These are phyloP conservation scores for Silvanus unidentatus DNA, from an alignment of 2,888 invertebrate species.

Conservation along the genomic window DNA sequence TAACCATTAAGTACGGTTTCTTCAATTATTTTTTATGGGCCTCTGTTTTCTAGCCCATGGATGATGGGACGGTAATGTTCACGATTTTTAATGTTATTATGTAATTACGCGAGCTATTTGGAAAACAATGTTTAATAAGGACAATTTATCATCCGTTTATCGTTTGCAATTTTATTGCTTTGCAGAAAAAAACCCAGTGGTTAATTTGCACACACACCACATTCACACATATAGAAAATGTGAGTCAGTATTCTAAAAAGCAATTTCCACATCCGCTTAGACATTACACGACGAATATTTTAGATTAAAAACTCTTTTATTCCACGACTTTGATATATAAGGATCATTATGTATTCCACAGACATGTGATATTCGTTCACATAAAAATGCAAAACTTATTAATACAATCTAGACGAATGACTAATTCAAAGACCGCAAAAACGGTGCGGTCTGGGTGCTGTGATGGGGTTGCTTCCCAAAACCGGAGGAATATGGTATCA, in stretches of 20 bases:
- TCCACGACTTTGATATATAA: slow-evolving; percentile 6
- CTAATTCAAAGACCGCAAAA: slow-evolving; percentile 25
- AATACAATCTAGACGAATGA: slow-evolving; percentile 10
- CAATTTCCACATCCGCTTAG: slow-evolving; percentile 24
- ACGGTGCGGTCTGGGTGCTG: too few relatives aligned
- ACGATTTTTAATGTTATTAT: too few relatives aligned
- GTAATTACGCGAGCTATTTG: too few relatives aligned
- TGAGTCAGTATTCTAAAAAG: slow-evolving; percentile 19
- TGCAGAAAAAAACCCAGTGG: too few relatives aligned
- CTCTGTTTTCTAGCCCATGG: too few relatives aligned
- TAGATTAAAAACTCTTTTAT: slow-evolving; percentile 15
- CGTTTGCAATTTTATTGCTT: too few relatives aligned
- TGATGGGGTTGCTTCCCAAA: slow-evolving; percentile 9
- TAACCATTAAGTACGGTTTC: too few relatives aligned
- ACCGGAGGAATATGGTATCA: slow-evolving; percentile 8
- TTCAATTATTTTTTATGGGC: too few relatives aligned
- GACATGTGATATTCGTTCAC: neutral
- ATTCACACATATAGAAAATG: neutral
- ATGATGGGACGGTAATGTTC: too few relatives aligned
- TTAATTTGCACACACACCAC: too few relatives aligned
- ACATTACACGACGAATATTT: slow-evolving; percentile 12
- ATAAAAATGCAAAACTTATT: slow-evolving; percentile 15
- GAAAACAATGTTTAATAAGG: too few relatives aligned
- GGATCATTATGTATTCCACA: slow-evolving; percentile 1
- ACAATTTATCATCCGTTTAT: too few relatives aligned